Evolutionary conservation across 2,888 invertebrate species (phyloP).

Genomic region (Automeris io): DNA sequence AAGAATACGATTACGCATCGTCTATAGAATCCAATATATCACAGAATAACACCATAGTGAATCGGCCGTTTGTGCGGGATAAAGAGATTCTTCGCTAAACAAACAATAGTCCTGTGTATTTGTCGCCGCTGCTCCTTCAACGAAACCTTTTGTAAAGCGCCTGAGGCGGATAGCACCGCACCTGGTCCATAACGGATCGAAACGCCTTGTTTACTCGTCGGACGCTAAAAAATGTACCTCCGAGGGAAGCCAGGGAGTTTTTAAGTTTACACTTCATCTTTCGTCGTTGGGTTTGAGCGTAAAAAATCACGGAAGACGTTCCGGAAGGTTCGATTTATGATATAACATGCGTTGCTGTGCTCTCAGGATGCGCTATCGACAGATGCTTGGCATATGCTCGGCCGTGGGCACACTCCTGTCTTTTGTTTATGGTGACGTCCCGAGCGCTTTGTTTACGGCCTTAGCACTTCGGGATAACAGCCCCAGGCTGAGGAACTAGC

Average conservation of each 20-base stretch:
- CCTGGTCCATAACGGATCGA: conserved; percentile 57
- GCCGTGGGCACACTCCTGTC: conserved; percentile 53
- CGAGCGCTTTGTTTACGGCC: conserved; percentile 34
- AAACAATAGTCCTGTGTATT: conserved; percentile 55
- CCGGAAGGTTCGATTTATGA: conserved; percentile 74
- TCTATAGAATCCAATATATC: conserved; percentile 57
- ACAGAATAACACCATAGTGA: conserved; percentile 54
- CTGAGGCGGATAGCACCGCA: conserved; percentile 51
- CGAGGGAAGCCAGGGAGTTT: conserved; percentile 51
- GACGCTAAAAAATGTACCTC: conserved; percentile 58
- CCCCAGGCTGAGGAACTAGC: conserved; percentile 31
- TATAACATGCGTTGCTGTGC: conserved; percentile 49
- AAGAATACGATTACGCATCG: conserved; percentile 32
- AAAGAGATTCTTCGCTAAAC: conserved; percentile 60
- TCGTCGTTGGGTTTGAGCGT: conserved; percentile 61
- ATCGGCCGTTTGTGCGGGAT: conserved; percentile 37
- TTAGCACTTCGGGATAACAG: conserved; percentile 43
- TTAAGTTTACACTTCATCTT: conserved; percentile 70
- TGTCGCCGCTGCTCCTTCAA: conserved; percentile 55
- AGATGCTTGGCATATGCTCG: conserved; percentile 67
- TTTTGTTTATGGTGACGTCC: conserved; percentile 35
- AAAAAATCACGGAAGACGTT: conserved; percentile 69
- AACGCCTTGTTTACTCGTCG: conserved; percentile 51
- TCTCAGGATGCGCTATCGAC: conserved; percentile 67
- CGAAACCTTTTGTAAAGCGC: conserved; percentile 68